These are phyloP conservation scores for Nibea albiflora DNA, from an alignment of 2,113 vertebrate species.

Conservation along the genomic window DNA sequence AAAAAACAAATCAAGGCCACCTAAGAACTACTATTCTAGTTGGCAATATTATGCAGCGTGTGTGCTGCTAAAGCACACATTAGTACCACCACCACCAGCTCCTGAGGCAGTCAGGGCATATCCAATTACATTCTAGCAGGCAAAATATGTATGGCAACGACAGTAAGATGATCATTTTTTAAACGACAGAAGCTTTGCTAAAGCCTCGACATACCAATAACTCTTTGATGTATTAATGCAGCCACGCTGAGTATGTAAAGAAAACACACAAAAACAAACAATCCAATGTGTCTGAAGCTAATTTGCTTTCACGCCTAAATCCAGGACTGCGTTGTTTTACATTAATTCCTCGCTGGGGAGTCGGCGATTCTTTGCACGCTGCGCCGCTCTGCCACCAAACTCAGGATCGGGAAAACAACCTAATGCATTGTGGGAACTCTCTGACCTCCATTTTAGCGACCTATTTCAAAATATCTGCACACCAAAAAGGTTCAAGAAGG, in stretches of 20 bases:
- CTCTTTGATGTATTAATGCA: conserved; percentile 30
- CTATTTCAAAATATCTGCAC: too few relatives aligned
- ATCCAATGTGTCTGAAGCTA: not conserved
- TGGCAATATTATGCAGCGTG: conserved; percentile 61
- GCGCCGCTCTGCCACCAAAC: too few relatives aligned
- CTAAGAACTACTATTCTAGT: conserved; percentile 66
- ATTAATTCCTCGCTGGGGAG: too few relatives aligned
- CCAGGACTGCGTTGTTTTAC: conserved; percentile 17
- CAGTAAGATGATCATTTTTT: conserved; percentile 28
- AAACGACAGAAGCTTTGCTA: conserved; percentile 29
- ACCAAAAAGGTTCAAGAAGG: too few relatives aligned
- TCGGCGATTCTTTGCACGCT: too few relatives aligned
- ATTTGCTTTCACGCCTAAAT: conserved; percentile 3
- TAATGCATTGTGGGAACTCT: too few relatives aligned
- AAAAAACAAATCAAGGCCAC: conserved; percentile 70
- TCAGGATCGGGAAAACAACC: too few relatives aligned
- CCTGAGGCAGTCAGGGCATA: conserved; percentile 46
- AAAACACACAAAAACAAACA: conserved; percentile 2
- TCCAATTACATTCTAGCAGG: conserved; percentile 58
- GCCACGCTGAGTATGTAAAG: conserved; percentile 3
- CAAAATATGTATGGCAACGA: conserved; percentile 52
- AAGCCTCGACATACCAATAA: conserved; percentile 15
- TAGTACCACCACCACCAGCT: conserved; percentile 47
- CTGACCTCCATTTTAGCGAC: too few relatives aligned
- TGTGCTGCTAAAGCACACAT: conserved; percentile 50